Conservation (phyloP, 2,113 vertebrate genomes). For the Cryptotis parvus region DNA sequence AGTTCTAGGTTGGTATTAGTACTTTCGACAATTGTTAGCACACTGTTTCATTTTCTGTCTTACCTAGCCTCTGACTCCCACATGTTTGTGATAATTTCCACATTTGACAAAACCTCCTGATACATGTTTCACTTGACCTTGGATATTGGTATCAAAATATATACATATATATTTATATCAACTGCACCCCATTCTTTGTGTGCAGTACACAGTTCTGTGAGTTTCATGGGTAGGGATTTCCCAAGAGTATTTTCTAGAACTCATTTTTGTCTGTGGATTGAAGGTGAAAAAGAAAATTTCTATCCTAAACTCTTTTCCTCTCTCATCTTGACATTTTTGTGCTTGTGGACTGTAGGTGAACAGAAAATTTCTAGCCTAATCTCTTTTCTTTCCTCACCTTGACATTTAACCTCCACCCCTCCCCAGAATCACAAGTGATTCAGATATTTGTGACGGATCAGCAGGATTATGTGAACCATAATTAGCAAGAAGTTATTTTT, state of each 20-base stretch:
- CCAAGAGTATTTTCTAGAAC: background rate
- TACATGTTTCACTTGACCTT: too few relatives aligned
- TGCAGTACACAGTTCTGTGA: background rate
- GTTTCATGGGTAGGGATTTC: background rate
- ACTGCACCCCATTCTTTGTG: background rate
- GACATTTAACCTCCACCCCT: background rate
- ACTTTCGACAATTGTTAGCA: too few relatives aligned
- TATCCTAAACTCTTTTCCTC: background rate
- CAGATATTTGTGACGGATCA: background rate
- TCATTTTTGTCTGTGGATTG: background rate
- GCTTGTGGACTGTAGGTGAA: background rate
- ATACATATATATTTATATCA: too few relatives aligned
- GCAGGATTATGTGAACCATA: background rate
- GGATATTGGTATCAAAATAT: too few relatives aligned
- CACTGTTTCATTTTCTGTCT: too few relatives aligned
- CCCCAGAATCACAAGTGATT: background rate
- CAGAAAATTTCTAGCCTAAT: background rate
- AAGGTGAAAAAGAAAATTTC: background rate
- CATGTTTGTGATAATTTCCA: too few relatives aligned
- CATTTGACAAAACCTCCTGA: too few relatives aligned
- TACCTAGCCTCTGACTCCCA: too few relatives aligned
- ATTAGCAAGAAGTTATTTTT: background rate
- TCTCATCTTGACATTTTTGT: background rate
- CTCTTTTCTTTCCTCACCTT: constrained; percentile 3
- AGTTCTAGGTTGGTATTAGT: too few relatives aligned